Percentiles rank a stretch among this genome's conserved stretches.
Evolutionary conservation across 2,888 invertebrate genomes (phyloP).

Genomic region (Phaedon cochleariae): DNA sequence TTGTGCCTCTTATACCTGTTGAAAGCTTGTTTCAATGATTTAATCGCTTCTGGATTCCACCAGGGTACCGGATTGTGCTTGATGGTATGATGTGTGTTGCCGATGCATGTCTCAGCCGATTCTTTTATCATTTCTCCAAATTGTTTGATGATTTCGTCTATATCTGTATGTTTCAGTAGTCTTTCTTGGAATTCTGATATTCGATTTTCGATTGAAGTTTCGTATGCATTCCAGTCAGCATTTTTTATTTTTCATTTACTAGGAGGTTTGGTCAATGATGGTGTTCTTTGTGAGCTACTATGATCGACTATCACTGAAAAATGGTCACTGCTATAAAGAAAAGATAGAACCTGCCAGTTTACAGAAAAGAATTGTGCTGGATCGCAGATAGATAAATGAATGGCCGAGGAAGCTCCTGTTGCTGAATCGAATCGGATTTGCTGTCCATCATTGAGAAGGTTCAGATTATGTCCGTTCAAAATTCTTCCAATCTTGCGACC

Average conservation of each 20-base stretch:
- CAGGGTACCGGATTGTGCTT: neutral
- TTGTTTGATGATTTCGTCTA: conserved; percentile 10
- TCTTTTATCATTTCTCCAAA: conserved; percentile 5
- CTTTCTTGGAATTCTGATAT: conserved; percentile 5
- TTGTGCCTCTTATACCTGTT: conserved; percentile 9
- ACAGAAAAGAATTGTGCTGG: conserved; percentile 6
- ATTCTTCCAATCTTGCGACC: conserved; percentile 3
- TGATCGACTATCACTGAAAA: conserved; percentile 1
- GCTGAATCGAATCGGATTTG: neutral
- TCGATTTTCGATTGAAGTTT: conserved; percentile 9
- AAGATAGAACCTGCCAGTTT: conserved; percentile 1
- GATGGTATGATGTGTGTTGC: neutral
- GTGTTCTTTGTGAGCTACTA: conserved; percentile 11
- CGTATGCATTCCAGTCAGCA: neutral
- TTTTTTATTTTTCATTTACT: neutral
- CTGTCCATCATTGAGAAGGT: conserved; percentile 7
- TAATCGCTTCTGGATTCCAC: conserved; percentile 6
- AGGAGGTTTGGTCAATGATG: neutral
- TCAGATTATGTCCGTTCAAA: conserved; percentile 7
- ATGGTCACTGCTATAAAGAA: conserved; percentile 6
- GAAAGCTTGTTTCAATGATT: conserved; percentile 2
- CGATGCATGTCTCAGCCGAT: conserved; percentile 7
- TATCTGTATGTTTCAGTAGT: neutral
- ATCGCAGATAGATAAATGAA: conserved; percentile 8
- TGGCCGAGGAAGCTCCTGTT: conserved; percentile 5